A percentile compares a stretch with the other conserved stretches of the same genome.
Conservation (phyloP, 2,797 vertebrate species). For the Decapterus maruadsi region DNA sequence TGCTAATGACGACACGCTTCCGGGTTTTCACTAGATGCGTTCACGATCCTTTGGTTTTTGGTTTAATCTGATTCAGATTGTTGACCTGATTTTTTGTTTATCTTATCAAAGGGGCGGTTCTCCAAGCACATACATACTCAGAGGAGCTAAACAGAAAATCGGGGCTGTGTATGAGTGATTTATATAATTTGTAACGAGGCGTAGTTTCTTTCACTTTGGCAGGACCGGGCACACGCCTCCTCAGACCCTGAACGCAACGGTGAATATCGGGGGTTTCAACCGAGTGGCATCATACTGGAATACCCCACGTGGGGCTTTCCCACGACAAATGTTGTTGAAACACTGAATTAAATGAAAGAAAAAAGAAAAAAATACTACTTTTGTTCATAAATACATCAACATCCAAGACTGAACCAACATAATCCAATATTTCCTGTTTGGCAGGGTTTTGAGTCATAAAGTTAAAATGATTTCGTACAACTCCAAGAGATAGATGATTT, state of each 20-base stretch:
- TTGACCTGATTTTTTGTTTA: background rate
- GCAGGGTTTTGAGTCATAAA: background rate
- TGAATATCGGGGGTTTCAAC: background rate
- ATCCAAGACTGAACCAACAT: background rate
- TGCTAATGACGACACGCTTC: constrained; percentile 70
- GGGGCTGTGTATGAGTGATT: background rate
- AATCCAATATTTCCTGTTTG: background rate
- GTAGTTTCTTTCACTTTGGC: constrained; percentile 32
- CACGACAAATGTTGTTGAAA: background rate
- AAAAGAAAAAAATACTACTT: background rate
- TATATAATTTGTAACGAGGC: fast-evolving
- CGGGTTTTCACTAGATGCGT: constrained; percentile 52
- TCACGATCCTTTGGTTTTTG: background rate
- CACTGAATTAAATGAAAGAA: too few species aligned
- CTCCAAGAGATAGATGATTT: background rate
- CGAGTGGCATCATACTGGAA: constrained; percentile 12
- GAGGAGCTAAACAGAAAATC: fast-evolving
- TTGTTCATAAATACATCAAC: background rate
- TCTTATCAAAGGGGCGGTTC: too few species aligned
- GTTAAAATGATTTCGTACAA: background rate
- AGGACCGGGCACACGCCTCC: fast-evolving
- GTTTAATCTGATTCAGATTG: background rate
- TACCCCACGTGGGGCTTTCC: constrained; percentile 55
- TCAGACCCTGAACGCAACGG: background rate
- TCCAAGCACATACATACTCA: background rate